Conservation (phyloP, 2,113 vertebrate species). For the Dipodomys spectabilis region DNA sequence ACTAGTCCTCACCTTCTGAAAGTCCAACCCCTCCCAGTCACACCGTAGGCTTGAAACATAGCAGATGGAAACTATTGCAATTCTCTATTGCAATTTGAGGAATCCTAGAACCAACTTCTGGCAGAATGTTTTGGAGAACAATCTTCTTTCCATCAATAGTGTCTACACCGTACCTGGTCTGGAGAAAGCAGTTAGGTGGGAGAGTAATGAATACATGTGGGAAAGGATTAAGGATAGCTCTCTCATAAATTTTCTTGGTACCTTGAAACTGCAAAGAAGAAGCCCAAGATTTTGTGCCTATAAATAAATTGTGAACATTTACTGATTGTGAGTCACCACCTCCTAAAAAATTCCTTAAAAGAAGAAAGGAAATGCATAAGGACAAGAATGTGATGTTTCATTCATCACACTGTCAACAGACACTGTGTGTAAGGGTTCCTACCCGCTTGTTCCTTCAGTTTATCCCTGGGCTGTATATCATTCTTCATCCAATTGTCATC, state of each 20-base stretch:
- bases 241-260: neutral
- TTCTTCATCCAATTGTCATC: neutral
- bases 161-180: too few species aligned
- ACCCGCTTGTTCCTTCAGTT: neutral
- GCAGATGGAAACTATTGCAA: neutral
- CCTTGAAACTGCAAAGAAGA: neutral
- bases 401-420: neutral
- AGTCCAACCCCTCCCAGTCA: neutral
- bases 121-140: neutral
- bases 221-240: neutral
- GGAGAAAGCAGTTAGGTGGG: neutral
- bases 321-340: neutral
- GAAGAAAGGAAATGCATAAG: neutral
- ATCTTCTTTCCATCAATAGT: neutral
- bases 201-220: neutral
- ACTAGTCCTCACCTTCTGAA: neutral
- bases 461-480: neutral
- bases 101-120: neutral
- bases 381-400: neutral
- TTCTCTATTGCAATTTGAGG: neutral
- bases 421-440: neutral
- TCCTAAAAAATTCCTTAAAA: conserved; percentile 17
- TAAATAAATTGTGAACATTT: conserved; percentile 14
- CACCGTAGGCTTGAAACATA: too few species aligned
- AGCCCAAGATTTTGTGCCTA: neutral